Evolutionary conservation across 2,797 vertebrate genomes (phyloP).

Genomic region (Tokudaia tokunoshimensis): DNA sequence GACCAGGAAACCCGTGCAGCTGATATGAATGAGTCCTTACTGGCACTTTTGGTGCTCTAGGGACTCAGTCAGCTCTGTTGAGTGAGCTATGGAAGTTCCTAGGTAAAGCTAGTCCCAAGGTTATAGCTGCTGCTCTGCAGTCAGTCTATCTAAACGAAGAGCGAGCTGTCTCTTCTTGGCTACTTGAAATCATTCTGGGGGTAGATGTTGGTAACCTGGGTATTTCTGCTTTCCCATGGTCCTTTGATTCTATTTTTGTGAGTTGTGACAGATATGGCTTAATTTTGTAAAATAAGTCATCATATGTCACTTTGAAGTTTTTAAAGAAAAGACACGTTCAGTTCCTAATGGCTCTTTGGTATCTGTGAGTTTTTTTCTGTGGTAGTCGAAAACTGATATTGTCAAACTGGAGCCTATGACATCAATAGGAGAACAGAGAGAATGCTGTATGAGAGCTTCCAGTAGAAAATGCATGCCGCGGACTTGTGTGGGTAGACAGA

Average conservation of each 20-base stretch:
- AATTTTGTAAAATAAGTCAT: neutral
- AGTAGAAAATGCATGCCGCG: neutral
- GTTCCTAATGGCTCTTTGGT: neutral
- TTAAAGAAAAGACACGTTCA: neutral
- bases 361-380: slow-evolving; percentile 36
- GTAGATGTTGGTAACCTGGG: neutral
- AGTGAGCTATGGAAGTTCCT: neutral
- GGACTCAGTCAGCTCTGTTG: neutral
- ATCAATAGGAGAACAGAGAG: neutral
- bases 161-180: neutral
- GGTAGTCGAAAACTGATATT: neutral
- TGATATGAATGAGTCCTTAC: neutral
- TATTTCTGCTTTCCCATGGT: neutral
- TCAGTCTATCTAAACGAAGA: neutral
- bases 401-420: neutral
- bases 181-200: neutral
- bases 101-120: neutral
- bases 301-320: slow-evolving; percentile 39
- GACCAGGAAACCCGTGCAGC: neutral
- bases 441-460: neutral
- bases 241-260: neutral
- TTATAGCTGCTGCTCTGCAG: neutral
- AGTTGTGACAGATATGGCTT: neutral
- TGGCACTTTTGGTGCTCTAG: neutral
- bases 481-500: neutral